Evolutionary conservation across 2,113 vertebrate species (phyloP).

Genomic region (Scophthalmus maximus): DNA sequence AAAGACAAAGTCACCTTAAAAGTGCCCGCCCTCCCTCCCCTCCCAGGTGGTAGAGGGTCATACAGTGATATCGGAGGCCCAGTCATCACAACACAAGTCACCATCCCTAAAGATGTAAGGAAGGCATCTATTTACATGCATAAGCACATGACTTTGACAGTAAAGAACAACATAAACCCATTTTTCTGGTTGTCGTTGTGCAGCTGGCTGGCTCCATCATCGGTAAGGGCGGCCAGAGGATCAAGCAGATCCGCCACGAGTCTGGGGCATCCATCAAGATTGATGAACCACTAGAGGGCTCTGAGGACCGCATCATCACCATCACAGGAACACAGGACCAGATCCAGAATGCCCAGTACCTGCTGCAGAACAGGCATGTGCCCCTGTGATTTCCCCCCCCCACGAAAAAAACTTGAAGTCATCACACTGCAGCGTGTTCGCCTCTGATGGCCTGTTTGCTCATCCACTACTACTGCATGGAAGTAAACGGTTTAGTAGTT

Average conservation of each 20-base stretch:
- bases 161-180: neutral
- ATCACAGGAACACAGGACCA: constrained; percentile 99
- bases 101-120: constrained; percentile 99
- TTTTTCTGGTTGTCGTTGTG: constrained; percentile 4
- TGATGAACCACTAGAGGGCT: constrained; percentile 97
- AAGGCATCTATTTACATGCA: neutral
- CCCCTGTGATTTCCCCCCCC: neutral
- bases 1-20: neutral
- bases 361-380: constrained; percentile 96
- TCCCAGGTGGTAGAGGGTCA: constrained; percentile 89
- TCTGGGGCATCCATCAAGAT: constrained; percentile 99
- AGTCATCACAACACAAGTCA: constrained; percentile 98
- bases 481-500: neutral
- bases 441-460: neutral
- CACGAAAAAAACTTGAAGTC: neutral
- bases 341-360: constrained; percentile 99
- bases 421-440: neutral
- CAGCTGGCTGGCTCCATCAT: constrained; percentile 98
- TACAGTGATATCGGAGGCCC: constrained; percentile 97
- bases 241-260: constrained; percentile 97
- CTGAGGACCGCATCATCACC: constrained; percentile 98
- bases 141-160: neutral
- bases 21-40: neutral
- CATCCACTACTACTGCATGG: neutral
- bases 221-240: constrained; percentile 96